Base-by-base conservation (phyloP, 1,140 invertebrate species). In the Yoshiicerus persimilis region DNA sequence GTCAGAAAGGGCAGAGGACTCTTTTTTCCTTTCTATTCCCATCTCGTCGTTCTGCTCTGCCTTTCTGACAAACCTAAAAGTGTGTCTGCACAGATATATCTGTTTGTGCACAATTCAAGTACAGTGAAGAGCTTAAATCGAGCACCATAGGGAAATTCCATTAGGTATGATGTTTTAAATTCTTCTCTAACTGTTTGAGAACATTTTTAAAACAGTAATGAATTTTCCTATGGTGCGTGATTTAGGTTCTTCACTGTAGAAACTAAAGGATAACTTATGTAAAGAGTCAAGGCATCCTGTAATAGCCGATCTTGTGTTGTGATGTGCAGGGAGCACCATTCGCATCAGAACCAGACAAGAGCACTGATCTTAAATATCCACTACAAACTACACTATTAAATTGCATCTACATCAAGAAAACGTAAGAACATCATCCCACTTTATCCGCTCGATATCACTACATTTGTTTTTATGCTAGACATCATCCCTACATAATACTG, bases 181-280 rank as follows among this genome's bases (percentile, higher is more conserved):
- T n/a, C n/a, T n/a, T n/a, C n/a, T n/a, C n/a, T n/a, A n/a, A n/a
- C n/a, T n/a, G n/a, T n/a, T n/a, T n/a, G n/a, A n/a, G n/a, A n/a
- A n/a, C n/a, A n/a, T n/a, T n/a, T n/a, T n/a, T n/a, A n/a, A n/a
- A n/a, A n/a, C n/a, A n/a, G n/a, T n/a, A n/a, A n/a, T n/a, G n/a
- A n/a, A n/a, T n/a, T n/a, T n/a, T n/a, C n/a, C n/a, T n/a, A n/a
- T n/a, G n/a, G n/a, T n/a, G n/a, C n/a, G n/a, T n/a, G n/a, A n/a
- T n/a, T n/a, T n/a, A n/a, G n/a, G n/a, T n/a, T n/a, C n/a, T n/a
- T n/a, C n/a, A n/a, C n/a, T 27, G 66, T 32, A 34, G 27, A 9
- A 36, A 80, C 75, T 80, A 80, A 80, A 80, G 75, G 75, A n/a
- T 80, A 80, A 80, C 30, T 38, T 80, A 38, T 38, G 75, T 80